Base-by-base conservation (phyloP, 1,140 invertebrate genomes). In the Colletes latitarsis region DNA sequence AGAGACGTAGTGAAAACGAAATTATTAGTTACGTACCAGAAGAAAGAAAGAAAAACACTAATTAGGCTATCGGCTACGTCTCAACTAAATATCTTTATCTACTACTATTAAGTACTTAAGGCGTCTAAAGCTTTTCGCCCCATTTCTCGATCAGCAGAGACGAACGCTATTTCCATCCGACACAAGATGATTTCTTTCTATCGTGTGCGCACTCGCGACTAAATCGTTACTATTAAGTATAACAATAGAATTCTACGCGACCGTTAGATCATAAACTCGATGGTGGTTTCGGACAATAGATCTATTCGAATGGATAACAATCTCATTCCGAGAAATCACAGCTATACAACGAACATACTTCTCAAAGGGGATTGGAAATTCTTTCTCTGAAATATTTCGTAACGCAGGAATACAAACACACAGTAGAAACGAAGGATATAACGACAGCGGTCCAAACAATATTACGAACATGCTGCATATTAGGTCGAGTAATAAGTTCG, bases 141-240 rank as follows among this genome's bases (percentile, higher is more conserved):
- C 55, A 43, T 68, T 52, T 74, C n/a, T 52, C 64, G 46, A 49
- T 58, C 41, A 41, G 68, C 70, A 52, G 49, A 53, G 75, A 73
- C 73, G 39, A 39, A 81, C 70, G 57, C 64, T 73, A 69, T 73
- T 79, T 64, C 77, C 21, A 79, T 79, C 77, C 77, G 69, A 64
- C 69, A 53, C 60, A 49, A 57, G 53, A 55, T 10, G 19, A 63
- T 80, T 79, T 70, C 60, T 83, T 71, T 73, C 19, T 30, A 69
- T 41, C 66, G 79, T 81, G 58, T 76, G 69, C 63, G 74, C 75
- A 77, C 55, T 69, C 62, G 63, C 72, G 43, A 49, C 19, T 39
- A 12, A 66, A 66, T 72, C 49, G 1, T 39, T 62, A 68, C 43
- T 53, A 14, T 49, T 77, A 57, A 70, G 52, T 57, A 1, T 57